Percentiles rank a stretch among this genome's conserved stretches.
Evolutionary conservation across 2,888 invertebrate genomes (phyloP).

Genomic region (Acleris emargana): DNA sequence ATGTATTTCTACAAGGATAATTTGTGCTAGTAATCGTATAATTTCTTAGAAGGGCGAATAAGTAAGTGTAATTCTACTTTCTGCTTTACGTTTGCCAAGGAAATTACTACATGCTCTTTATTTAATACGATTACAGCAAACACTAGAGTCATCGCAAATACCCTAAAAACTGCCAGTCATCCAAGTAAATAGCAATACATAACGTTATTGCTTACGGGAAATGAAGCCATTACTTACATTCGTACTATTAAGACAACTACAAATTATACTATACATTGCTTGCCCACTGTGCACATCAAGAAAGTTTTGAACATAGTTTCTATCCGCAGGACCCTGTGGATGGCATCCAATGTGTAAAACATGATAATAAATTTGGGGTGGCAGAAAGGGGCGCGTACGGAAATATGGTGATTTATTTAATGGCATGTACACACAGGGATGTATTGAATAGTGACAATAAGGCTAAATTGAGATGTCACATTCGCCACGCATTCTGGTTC

Average conservation of each 20-base stretch:
- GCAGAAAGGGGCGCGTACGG: slow-evolving; percentile 33
- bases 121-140: slow-evolving; percentile 17
- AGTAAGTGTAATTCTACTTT: no score
- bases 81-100: no score
- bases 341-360: slow-evolving; percentile 14
- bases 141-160: slow-evolving; percentile 27
- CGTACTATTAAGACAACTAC: slow-evolving; percentile 4
- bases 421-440: slow-evolving; percentile 37
- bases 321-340: neutral
- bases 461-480: slow-evolving; percentile 42
- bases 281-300: neutral
- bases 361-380: slow-evolving; percentile 15
- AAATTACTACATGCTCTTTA: slow-evolving; percentile 5
- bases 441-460: slow-evolving; percentile 41
- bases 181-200: slow-evolving; percentile 33
- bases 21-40: no score
- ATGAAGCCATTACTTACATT: slow-evolving; percentile 25
- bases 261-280: slow-evolving; percentile 17
- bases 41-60: no score
- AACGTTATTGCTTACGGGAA: slow-evolving; percentile 34
- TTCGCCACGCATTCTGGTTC: slow-evolving; percentile 39
- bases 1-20: no score
- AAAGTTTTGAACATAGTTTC: neutral
- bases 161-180: slow-evolving; percentile 31
- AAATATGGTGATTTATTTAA: slow-evolving; percentile 37